Conservation (phyloP, 1,140 invertebrate genomes). For the Thrips palmi region DNA sequence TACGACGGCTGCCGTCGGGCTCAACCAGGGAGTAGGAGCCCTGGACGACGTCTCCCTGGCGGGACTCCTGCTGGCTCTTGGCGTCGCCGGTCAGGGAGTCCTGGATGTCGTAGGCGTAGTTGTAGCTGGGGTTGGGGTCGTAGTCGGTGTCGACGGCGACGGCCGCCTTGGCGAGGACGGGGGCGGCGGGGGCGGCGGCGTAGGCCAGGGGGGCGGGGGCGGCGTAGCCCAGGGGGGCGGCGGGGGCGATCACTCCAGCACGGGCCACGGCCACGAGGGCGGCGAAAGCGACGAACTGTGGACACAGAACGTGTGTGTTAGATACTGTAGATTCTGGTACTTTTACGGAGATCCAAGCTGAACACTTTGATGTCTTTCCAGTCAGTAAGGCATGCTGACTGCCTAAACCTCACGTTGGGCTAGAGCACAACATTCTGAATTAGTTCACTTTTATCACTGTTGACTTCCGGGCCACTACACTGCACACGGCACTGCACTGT, state of each 20-base stretch:
- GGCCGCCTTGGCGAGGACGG: constrained; percentile 15
- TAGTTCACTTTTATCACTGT: too few species aligned
- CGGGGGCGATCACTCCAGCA: too few species aligned
- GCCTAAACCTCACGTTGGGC: too few species aligned
- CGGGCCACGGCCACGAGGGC: not conserved
- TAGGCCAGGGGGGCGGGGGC: constrained; percentile 14
- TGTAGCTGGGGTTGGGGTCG: constrained; percentile 12
- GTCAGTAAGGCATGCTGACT: too few species aligned
- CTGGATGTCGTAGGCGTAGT: constrained; percentile 42
- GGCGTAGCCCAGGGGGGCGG: not conserved
- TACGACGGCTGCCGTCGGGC: constrained; percentile 18
- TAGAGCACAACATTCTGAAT: too few species aligned
- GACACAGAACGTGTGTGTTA: too few species aligned
- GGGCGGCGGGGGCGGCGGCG: constrained; percentile 12
- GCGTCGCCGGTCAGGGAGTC: constrained; percentile 44
- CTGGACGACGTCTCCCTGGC: constrained; percentile 41
- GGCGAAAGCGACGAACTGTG: constrained; percentile 2
- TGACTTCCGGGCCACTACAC: too few species aligned
- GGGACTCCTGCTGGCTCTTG: constrained; percentile 42
- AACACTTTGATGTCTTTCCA: too few species aligned
- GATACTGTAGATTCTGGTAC: too few species aligned
- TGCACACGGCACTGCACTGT: too few species aligned
- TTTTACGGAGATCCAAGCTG: too few species aligned
- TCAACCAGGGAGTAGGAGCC: constrained; percentile 38
- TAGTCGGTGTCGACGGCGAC: constrained; percentile 20